Percentiles rank a stretch among this genome's conserved stretches.
Evolutionary conservation across 2,888 invertebrate species (phyloP).

Genomic region (Ethmia dodecea): DNA sequence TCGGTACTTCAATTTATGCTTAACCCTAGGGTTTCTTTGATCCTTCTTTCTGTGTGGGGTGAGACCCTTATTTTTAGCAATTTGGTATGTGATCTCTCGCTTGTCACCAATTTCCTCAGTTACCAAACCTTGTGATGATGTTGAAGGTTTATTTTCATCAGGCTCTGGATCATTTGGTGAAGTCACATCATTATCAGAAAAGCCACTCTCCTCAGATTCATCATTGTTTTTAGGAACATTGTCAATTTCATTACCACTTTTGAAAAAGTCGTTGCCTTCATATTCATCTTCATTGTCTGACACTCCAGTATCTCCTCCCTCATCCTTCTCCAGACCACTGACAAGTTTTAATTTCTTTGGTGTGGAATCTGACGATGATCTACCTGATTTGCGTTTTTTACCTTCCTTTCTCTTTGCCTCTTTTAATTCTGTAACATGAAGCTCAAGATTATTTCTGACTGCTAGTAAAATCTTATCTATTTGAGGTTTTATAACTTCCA

Average conservation of each 20-base stretch:
- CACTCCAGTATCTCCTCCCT: conserved; percentile 63
- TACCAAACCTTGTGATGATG: conserved; percentile 39
- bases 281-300: conserved; percentile 62
- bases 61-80: conserved; percentile 96
- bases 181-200: conserved; percentile 57
- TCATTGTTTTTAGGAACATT: conserved; percentile 35
- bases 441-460: conserved; percentile 59
- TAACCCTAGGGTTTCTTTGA: conserved; percentile 95
- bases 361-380: conserved; percentile 34
- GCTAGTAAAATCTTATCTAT: conserved; percentile 80
- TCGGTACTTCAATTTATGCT: conserved; percentile 93
- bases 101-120: conserved; percentile 74
- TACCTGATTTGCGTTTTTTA: conserved; percentile 51
- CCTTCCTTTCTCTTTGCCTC: conserved; percentile 23
- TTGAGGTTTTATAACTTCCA: conserved; percentile 82
- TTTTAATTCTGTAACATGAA: conserved; percentile 37
- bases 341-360: conserved; percentile 63
- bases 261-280: conserved; percentile 57
- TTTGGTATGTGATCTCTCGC: conserved; percentile 93
- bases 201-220: conserved; percentile 64
- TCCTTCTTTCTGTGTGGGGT: conserved; percentile 95
- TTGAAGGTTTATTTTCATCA: conserved; percentile 49
- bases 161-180: conserved; percentile 42
- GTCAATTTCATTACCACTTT: conserved; percentile 23
- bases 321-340: conserved; percentile 51